Conservation (phyloP, 2,113 vertebrate genomes). For the Sapajus apella region DNA sequence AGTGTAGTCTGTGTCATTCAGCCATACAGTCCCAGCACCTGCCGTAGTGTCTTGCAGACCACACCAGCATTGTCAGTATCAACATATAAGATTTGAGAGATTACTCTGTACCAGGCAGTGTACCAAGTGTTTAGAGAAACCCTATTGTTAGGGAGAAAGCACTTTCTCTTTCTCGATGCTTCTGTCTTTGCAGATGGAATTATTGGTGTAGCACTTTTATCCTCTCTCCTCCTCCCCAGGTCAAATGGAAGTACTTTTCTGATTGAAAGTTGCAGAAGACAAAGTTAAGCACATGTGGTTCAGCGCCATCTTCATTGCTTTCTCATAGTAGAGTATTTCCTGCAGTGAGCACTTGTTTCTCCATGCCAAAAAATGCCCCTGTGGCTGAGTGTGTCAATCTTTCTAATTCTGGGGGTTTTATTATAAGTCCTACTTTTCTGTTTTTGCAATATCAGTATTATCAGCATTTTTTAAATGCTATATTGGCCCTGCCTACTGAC, state of each 20-base stretch:
- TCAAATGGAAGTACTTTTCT: background rate
- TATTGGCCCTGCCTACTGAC: background rate
- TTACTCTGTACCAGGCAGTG: background rate
- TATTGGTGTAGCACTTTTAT: background rate
- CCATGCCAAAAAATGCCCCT: fast-evolving
- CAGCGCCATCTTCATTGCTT: background rate
- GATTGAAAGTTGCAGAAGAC: background rate
- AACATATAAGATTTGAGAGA: background rate
- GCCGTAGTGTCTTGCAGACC: background rate
- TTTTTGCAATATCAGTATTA: background rate
- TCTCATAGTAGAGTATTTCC: background rate
- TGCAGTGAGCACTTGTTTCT: background rate
- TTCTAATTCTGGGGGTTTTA: background rate
- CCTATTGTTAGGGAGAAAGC: background rate
- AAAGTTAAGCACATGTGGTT: background rate
- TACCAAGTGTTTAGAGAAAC: background rate
- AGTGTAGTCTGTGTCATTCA: background rate
- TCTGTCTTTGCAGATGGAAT: background rate
- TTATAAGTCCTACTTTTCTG: background rate
- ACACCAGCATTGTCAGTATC: background rate
- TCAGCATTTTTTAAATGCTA: background rate
- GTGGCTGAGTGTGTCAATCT: background rate
- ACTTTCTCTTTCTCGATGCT: background rate
- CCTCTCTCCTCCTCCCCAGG: background rate
- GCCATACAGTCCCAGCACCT: background rate